Base-by-base conservation (phyloP, 2,797 vertebrate genomes). In the Cryptoblepharus egeriae region DNA sequence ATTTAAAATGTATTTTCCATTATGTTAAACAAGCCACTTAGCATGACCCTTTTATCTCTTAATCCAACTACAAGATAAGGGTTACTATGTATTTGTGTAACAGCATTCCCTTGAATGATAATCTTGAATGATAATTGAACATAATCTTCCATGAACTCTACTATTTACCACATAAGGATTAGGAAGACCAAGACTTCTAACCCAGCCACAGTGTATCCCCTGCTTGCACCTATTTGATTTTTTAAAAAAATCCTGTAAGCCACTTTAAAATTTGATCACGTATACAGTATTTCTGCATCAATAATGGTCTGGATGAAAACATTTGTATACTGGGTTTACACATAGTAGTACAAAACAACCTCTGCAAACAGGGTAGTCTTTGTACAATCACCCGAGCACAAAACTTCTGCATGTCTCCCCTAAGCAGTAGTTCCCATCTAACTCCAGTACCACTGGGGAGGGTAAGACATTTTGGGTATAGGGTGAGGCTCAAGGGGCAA, bases 111-210 rank as follows among this genome's bases (percentile, higher is more conserved):
- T 68, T 68, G 37, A 35, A 39, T 20, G 37, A 15, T 18, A 13
- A 22, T n/a, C 35, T 68, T 68, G 37, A 35, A 39, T 20, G 37
- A 15, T 18, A 13, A 22, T n/a, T n/a, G n/a, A n/a, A 24, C 68
- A 79, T 79, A 79, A 71, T 61, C 67, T 61, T 77, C 42, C 30
- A 64, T 52, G 42, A 32, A 70, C 18, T 79, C n/a, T 79, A 45
- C 37, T 57, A 57, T 49, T 71, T 42, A 79, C 39, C 39, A 71
- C 11, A 71, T 1, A 20, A 22, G 37, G 57, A 26, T 71, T 24
- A 79, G 4, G 11, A 79, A 71, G 60, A 45, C 20, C 45, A 24
- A 12, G 37, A 22, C 30, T 67, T 16, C 4, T 49, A 32, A 49
- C n/a, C 12, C 10, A 64, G 75, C 39, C 20, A 7, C 28, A 12